Evolutionary conservation across 2,888 invertebrate genomes (phyloP), one percentile per base, ranked within the genome.

Genomic region (Ryuthela nishihirai): DNA sequence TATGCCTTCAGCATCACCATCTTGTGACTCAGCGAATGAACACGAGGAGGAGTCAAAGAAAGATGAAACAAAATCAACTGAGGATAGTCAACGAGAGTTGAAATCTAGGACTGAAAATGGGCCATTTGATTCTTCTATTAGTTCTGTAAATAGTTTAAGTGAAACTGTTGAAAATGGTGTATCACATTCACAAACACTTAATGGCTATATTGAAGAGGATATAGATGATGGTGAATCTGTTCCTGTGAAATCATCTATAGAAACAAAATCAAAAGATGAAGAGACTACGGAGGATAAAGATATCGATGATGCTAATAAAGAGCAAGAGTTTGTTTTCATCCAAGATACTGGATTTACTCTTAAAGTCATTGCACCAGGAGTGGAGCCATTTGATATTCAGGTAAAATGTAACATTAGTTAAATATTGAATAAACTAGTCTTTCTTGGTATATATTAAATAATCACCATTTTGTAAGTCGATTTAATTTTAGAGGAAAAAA

Each of bases 321-420:
- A 64, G 17, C 65, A 67, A 45, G 67, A 88, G 76, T 85, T 91
- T 48, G 87, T 91, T 62, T 87, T 88, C 68, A 85, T 92, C 69
- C 92, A 92, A 73, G 93, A 94, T 71, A 80, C 87, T 78, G 91
- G 92, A 43, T 91, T 93, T 72, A 89, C 87, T 48, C 88, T 97
- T n/a, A 90, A 92, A 77, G 91, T 97, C 69, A 83, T 88, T 54
- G 88, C 91, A 69, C 94, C 95, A 9, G 91, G 91, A 1, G 81
- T 88, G 9, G 95, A 95, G 69, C 81, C 91, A 1, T 86, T 97
- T 72, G 93, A 95, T 70, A 88, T 97, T 70, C 94, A 95, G 79
- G 88, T 87, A 76, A 71, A 69, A 9, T 29, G n/a, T n/a, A n/a
- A n/a, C n/a, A n/a, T n/a, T n/a, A n/a, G n/a, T n/a, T n/a, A n/a